Conservation (phyloP, 2,888 invertebrate species). For the Acronicta leporina region DNA sequence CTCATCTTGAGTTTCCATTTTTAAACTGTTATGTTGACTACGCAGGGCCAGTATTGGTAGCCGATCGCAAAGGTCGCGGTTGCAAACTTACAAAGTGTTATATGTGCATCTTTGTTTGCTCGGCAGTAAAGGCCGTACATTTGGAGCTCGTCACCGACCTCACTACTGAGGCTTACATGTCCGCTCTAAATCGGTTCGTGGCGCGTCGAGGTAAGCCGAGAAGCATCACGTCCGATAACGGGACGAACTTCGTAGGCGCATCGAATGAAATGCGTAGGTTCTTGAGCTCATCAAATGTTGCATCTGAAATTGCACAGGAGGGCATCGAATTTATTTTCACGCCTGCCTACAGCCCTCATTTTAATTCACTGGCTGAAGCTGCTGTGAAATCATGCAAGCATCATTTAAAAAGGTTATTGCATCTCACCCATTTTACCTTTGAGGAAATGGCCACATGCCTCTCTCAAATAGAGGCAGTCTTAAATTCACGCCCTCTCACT, state of each 20-base stretch:
- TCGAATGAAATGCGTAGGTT: neutral
- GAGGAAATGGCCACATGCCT: too few relatives aligned
- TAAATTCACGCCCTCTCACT: too few relatives aligned
- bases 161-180: conserved; percentile 3
- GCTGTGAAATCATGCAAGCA: neutral
- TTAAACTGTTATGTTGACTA: too few relatives aligned
- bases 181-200: conserved; percentile 12
- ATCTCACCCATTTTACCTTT: conserved; percentile 25
- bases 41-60: too few relatives aligned
- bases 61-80: too few relatives aligned
- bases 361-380: neutral
- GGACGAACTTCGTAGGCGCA: neutral
- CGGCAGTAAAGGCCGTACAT: conserved; percentile 5
- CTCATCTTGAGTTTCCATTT: too few relatives aligned
- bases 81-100: conserved; percentile 7
- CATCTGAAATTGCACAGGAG: neutral
- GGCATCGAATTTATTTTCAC: neutral
- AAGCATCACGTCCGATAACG: neutral
- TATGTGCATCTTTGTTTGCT: conserved; percentile 9
- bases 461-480: too few relatives aligned
- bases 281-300: neutral
- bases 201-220: conserved; percentile 10
- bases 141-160: conserved; percentile 18
- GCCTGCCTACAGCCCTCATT: neutral
- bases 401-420: neutral